Evolutionary conservation across 2,797 vertebrate genomes (phyloP).

Genomic region (Aulostomus chinensis): DNA sequence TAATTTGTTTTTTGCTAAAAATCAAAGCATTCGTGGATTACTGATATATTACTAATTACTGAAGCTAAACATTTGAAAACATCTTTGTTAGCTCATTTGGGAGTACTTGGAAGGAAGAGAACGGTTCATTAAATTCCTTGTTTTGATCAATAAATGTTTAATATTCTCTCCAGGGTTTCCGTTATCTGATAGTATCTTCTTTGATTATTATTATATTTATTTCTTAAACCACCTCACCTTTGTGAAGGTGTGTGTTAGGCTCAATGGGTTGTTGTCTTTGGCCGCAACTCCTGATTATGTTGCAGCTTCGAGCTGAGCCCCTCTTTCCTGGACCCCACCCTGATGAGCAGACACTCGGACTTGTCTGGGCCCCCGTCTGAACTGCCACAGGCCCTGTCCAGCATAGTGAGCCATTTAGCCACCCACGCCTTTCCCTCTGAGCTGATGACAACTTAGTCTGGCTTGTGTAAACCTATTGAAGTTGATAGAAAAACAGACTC

Average conservation of each 20-base stretch:
- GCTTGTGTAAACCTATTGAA: slow-evolving; percentile 43
- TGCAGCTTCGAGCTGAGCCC: slow-evolving; percentile 7
- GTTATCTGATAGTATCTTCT: too few species aligned
- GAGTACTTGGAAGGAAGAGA: too few species aligned
- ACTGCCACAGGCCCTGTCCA: slow-evolving; percentile 34
- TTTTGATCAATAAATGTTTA: too few species aligned
- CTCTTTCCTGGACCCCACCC: slow-evolving; percentile 44
- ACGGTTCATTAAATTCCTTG: too few species aligned
- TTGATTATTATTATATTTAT: background rate
- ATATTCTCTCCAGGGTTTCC: too few species aligned
- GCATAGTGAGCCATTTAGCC: slow-evolving; percentile 33
- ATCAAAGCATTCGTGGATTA: too few species aligned
- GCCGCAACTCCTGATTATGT: slow-evolving; percentile 4
- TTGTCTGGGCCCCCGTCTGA: slow-evolving; percentile 30
- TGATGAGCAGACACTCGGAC: slow-evolving; percentile 46
- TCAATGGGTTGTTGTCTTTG: background rate
- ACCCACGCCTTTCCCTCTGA: slow-evolving; percentile 64
- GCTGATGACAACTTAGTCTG: slow-evolving; percentile 56
- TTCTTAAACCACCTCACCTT: background rate
- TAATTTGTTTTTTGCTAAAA: too few species aligned
- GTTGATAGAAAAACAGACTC: slow-evolving; percentile 43
- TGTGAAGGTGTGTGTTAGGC: background rate
- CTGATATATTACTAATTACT: too few species aligned
- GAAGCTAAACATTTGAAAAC: too few species aligned
- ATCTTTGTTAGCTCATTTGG: too few species aligned